Evolutionary conservation across 2,888 invertebrate species (phyloP), one percentile per base, ranked within the genome.

Genomic region (Chaetoderma sp.): DNA sequence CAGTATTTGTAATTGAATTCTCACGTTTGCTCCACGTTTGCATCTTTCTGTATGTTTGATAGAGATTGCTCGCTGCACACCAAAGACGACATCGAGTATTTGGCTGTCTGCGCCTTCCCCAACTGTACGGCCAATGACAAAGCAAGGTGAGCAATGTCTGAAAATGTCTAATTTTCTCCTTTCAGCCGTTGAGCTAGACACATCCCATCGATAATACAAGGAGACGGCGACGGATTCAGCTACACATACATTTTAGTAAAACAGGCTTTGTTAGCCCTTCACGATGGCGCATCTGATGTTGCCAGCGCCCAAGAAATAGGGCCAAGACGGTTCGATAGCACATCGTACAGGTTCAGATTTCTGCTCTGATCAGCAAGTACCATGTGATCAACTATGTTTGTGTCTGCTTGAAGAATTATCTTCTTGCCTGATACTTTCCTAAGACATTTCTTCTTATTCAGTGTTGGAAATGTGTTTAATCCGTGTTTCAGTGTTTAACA

Each of bases 191-290:
- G n/a, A n/a, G n/a, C n/a, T n/a, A n/a, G n/a, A n/a, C n/a, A n/a
- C n/a, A n/a, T n/a, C n/a, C n/a, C n/a, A n/a, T n/a, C n/a, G n/a
- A n/a, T n/a, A n/a, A n/a, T n/a, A n/a, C n/a, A n/a, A n/a, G n/a
- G n/a, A n/a, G n/a, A n/a, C n/a, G n/a, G 5, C 6, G 18, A 50
- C 28, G 18, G 6, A 6, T 27, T 50, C 50, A 13, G 27, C 27
- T 33, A 55, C 47, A 23, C 56, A 10, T 16, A 65, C 52, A 60
- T 70, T 55, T 33, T 65, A 60, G 58, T n/a, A n/a, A 63, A 27
- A 10, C 32, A 28, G 10, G 67, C 66, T 65, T 70, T 69, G 58
- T 70, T 69, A 10, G 70, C 60, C 45, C 65, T 68, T 32, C 58
- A 21, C 13, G 61, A 33, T 16, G 32, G 42, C 10, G 63, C 69